A percentile compares a stretch with the other conserved stretches of the same genome.
Conservation (phyloP, 1,140 invertebrate species). For the Drosophila carrolli region DNA sequence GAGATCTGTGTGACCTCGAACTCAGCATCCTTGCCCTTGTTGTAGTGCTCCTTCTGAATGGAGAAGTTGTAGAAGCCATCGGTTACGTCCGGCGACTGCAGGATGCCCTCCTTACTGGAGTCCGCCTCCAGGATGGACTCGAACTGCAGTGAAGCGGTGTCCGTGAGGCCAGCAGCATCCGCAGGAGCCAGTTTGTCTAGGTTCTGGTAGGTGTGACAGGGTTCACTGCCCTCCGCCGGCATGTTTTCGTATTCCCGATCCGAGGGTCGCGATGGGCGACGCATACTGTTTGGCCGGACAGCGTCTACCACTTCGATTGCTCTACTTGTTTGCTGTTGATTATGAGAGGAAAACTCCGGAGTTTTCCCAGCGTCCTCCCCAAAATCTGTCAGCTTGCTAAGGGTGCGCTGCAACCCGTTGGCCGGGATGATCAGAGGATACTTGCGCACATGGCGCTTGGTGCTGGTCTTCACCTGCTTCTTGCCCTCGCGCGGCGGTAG, state of each 20-base stretch:
- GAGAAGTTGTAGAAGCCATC: conserved; percentile 83
- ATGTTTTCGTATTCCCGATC: conserved; percentile 69
- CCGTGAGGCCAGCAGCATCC: conserved; percentile 71
- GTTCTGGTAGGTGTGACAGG: conserved; percentile 76
- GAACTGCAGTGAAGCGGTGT: conserved; percentile 81
- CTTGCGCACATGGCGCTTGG: conserved; percentile 92
- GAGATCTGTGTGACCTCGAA: conserved; percentile 63
- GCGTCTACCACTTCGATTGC: conserved; percentile 70
- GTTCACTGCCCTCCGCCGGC: conserved; percentile 35
- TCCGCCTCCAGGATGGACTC: conserved; percentile 81
- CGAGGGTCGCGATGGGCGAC: conserved; percentile 25
- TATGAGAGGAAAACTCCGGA: not conserved
- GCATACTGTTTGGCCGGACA: conserved; percentile 45
- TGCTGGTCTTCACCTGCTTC: conserved; percentile 87
- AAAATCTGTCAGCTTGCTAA: conserved; percentile 87
- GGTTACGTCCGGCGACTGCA: conserved; percentile 79
- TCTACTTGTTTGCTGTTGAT: conserved; percentile 19
- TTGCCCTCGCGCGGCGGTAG: conserved; percentile 93
- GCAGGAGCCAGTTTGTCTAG: conserved; percentile 65
- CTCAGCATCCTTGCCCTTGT: conserved; percentile 71
- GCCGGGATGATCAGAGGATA: conserved; percentile 94
- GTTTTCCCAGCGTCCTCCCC: conserved; percentile 33
- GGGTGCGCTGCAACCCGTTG: conserved; percentile 87
- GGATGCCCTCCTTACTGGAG: conserved; percentile 57
- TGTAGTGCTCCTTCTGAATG: conserved; percentile 83